These are phyloP conservation scores for Solenodon paradoxus DNA, from an alignment of 2,113 vertebrate species.

Conservation along the genomic window DNA sequence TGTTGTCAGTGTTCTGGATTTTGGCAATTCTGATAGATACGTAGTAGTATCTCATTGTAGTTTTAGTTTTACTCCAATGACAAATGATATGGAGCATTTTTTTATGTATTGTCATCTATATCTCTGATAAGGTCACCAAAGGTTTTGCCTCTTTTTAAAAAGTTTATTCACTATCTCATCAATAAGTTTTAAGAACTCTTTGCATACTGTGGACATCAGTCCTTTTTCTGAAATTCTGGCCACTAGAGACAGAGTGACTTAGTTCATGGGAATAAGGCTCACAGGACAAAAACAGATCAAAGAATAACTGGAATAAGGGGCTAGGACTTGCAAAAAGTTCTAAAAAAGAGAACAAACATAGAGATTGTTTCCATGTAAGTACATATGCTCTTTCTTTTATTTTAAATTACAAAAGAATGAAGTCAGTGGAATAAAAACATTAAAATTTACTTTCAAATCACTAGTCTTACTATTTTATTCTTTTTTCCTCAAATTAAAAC, in stretches of 20 bases:
- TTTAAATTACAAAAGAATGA: constrained; percentile 20
- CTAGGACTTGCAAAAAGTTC: not conserved
- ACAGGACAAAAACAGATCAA: not conserved
- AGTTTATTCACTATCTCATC: not conserved
- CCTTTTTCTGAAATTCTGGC: not conserved
- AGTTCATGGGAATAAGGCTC: not conserved
- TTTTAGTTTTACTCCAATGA: not conserved
- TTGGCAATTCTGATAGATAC: not conserved
- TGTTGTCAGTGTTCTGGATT: not conserved
- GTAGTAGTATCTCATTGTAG: not conserved
- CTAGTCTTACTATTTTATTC: not conserved
- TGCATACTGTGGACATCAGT: not conserved
- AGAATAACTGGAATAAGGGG: not conserved
- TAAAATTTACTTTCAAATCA: constrained; percentile 10
- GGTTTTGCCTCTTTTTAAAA: not conserved
- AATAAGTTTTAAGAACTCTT: not conserved
- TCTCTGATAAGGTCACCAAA: not conserved
- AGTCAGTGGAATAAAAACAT: not conserved
- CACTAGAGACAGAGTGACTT: not conserved
- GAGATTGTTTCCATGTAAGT: not conserved
- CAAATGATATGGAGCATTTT: not conserved
- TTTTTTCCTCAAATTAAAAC: constrained; percentile 28
- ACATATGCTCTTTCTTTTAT: not conserved
- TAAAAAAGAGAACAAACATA: not conserved
- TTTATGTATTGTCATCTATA: not conserved